A percentile compares a stretch with the other conserved stretches of the same genome.
These are phyloP conservation scores for Tenthredo distinguenda DNA, from an alignment of 2,888 invertebrate species.

Conservation along the genomic window DNA sequence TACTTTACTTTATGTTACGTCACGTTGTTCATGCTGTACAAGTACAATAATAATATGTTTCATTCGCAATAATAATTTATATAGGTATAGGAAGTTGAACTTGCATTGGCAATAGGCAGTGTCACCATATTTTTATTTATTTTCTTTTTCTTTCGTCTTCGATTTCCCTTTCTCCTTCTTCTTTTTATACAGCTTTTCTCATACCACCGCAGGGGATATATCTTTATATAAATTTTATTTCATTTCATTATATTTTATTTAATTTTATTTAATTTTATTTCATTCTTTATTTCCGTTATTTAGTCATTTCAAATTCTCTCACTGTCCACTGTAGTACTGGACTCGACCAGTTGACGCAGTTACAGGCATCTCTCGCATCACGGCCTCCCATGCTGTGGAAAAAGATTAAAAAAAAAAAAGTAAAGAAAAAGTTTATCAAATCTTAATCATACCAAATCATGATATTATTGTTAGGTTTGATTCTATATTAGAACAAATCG, in stretches of 20 bases:
- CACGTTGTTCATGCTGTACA: conserved; percentile 37
- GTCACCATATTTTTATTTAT: conserved; percentile 24
- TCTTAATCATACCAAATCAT: not conserved
- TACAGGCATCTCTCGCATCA: conserved; percentile 78
- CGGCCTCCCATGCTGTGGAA: conserved; percentile 88
- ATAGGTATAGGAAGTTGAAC: conserved; percentile 39
- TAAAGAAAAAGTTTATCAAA: conserved; percentile 35
- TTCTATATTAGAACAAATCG: not conserved
- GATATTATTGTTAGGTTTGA: not conserved
- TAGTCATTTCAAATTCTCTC: conserved; percentile 65
- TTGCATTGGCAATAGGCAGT: conserved; percentile 48
- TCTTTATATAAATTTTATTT: conserved; percentile 16
- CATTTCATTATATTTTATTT: not conserved
- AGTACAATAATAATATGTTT: conserved; percentile 48
- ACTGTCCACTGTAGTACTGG: conserved; percentile 82
- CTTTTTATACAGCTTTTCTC: conserved; percentile 6
- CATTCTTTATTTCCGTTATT: conserved; percentile 57
- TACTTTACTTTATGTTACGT: not conserved
- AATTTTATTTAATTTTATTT: not conserved
- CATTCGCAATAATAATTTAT: conserved; percentile 35
- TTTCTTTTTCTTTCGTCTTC: not conserved
- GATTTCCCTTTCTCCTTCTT: not conserved
- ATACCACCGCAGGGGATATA: not conserved
- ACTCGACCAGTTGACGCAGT: conserved; percentile 79
- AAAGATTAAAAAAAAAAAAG: conserved; percentile 56